A percentile compares a stretch with the other conserved stretches of the same genome.
These are phyloP conservation scores for Callipepla squamata DNA, from an alignment of 2,113 vertebrate species.

Conservation along the genomic window DNA sequence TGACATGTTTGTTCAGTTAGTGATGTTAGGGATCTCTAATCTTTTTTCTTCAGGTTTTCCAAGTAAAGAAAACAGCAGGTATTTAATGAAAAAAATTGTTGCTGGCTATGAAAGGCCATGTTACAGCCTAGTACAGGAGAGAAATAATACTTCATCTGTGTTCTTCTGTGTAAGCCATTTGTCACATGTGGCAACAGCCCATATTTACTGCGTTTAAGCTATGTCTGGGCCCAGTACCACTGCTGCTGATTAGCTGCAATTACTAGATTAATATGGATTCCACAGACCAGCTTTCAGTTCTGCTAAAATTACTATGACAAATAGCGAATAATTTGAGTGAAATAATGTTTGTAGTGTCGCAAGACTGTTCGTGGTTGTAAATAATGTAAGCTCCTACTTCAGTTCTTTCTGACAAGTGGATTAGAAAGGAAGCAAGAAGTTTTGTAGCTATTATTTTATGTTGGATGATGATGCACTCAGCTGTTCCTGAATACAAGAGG, in stretches of 20 bases:
- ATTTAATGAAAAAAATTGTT: neutral
- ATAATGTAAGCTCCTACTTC: neutral
- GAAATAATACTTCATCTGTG: neutral
- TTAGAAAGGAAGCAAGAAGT: neutral
- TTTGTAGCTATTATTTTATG: fast-evolving
- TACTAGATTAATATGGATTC: neutral
- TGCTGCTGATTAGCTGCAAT: neutral
- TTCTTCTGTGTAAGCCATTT: neutral
- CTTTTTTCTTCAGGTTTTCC: neutral
- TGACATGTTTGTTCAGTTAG: neutral
- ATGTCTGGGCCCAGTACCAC: neutral
- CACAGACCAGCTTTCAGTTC: neutral
- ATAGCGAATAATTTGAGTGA: neutral
- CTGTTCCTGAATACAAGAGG: neutral
- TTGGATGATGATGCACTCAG: neutral
- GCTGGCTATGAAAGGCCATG: neutral
- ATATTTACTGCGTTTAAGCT: neutral
- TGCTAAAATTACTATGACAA: neutral
- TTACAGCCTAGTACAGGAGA: neutral
- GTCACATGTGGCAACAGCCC: neutral
- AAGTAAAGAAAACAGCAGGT: neutral
- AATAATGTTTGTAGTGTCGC: neutral
- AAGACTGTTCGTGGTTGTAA: neutral
- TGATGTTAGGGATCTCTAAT: neutral
- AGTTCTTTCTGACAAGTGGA: neutral